phyloP scores from a whole-genome alignment of 2,888 invertebrate species.

The Limenitis camilla region DNA sequence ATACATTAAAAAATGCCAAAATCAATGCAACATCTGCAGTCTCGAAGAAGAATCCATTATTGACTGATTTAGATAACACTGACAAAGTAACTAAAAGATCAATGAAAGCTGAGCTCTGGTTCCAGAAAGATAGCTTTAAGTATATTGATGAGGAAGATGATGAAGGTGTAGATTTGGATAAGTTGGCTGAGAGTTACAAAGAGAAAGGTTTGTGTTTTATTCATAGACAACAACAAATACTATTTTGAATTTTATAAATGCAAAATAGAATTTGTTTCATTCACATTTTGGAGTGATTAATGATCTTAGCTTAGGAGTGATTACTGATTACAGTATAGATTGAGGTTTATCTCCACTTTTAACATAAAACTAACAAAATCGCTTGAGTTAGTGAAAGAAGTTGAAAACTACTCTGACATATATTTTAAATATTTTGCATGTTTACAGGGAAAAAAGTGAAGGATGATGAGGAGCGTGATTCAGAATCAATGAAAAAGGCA shows the following conservation, averaged over 20 bases:
- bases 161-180: slow-evolving; percentile 91
- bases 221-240: too few species aligned
- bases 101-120: slow-evolving; percentile 90
- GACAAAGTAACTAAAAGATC: slow-evolving; percentile 82
- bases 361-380: too few species aligned
- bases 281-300: too few species aligned
- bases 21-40: slow-evolving; percentile 36
- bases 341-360: too few species aligned
- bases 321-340: too few species aligned
- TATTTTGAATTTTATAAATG: not conserved
- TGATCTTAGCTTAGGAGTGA: too few species aligned
- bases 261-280: not conserved
- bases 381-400: too few species aligned
- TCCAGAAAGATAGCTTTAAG: slow-evolving; percentile 88
- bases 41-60: slow-evolving; percentile 78
- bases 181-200: slow-evolving; percentile 81
- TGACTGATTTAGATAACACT: slow-evolving; percentile 86
- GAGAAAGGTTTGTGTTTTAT: slow-evolving; percentile 75
- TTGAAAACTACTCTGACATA: too few species aligned
- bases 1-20: slow-evolving; percentile 56
- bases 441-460: slow-evolving; percentile 52
- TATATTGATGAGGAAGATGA: slow-evolving; percentile 87
- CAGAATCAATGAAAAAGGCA: slow-evolving; percentile 23
- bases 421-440: not conserved
- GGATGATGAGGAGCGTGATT: slow-evolving; percentile 20